Evolutionary conservation across 2,113 vertebrate genomes (phyloP).

Genomic region (Ameiurus melas): DNA sequence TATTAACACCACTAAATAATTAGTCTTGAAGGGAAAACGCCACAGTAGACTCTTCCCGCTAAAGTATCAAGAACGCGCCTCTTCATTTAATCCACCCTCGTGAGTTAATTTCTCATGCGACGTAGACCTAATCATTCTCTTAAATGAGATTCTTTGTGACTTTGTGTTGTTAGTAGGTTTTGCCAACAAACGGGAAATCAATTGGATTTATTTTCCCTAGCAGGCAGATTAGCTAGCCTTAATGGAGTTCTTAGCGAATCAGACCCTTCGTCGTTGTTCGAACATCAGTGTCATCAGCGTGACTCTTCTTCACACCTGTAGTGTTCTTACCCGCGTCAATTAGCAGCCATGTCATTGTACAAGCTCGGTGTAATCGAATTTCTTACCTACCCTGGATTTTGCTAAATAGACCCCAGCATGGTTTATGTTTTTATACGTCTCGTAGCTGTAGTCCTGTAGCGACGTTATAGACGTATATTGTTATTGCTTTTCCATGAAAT

Average conservation of each 20-base stretch:
- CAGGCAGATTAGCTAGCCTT: background rate
- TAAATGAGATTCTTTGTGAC: slow-evolving; percentile 24
- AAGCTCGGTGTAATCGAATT: background rate
- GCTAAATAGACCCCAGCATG: slow-evolving; percentile 21
- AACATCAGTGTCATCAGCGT: background rate
- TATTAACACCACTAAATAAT: background rate
- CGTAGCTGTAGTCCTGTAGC: background rate
- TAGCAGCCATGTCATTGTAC: slow-evolving; percentile 4
- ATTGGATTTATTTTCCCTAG: background rate
- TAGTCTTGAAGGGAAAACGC: background rate
- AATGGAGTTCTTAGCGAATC: slow-evolving; percentile 9
- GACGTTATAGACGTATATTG: slow-evolving; percentile 21
- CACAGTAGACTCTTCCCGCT: background rate
- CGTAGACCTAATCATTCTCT: slow-evolving; percentile 2
- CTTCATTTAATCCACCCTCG: background rate
- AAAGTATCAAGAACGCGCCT: background rate
- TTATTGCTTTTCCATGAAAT: slow-evolving; percentile 28
- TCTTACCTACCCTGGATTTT: background rate
- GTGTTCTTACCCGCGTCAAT: slow-evolving; percentile 23
- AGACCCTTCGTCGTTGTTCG: background rate
- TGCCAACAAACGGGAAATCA: slow-evolving; percentile 21
- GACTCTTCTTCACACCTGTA: slow-evolving; percentile 20
- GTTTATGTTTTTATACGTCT: background rate
- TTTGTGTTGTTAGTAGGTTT: slow-evolving; percentile 26
- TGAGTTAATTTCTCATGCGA: slow-evolving; percentile 2